Evolutionary conservation across 2,113 vertebrate species (phyloP), one percentile per base, ranked within the genome.

Genomic region (Hypomesus transpacificus): DNA sequence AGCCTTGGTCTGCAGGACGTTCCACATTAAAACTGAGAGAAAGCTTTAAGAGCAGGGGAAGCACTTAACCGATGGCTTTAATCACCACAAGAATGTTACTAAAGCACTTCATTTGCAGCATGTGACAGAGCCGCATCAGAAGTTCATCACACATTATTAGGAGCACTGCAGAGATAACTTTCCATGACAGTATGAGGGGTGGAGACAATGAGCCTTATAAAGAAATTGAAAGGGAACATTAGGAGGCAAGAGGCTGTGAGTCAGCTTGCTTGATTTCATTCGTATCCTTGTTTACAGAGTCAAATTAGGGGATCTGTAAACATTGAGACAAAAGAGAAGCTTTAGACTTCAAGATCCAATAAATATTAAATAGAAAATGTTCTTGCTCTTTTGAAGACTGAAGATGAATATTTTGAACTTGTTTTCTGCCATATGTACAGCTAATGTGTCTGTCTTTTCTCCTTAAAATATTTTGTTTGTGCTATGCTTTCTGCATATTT

Each of bases 131-230:
- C 70, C 57, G 79, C 80, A 77, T 81, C 75, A 78, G 50, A 81
- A 82, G 88, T 85, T 89, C 89, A 87, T 87, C 84, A 82, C 78
- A 85, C 82, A 79, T 87, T 87, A 89, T 88, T 84, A 82, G 83
- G 69, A 79, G 74, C 78, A 80, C 84, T 78, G 79, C 79, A 67
- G 82, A 82, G 80, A 82, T 86, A 69, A 66, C 69, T 80, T 66
- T 80, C 71, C 69, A 68, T 83, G 79, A 84, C 87, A 84, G 79
- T 63, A 54, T 63, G 72, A 51, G 69, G 73, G 78, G 71, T 68
- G 79, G 69, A 87, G 73, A 74, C 80, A 85, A 76, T 83, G 85
- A 83, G 77, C 76, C 69, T 73, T 76, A 71, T 80, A 78, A 74
- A 57, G 39, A 74, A 80, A 17, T 13, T 1, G 58, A 26, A 24